These are phyloP conservation scores for Falcaria lacertinaria DNA, from an alignment of 2,888 invertebrate species.

Conservation along the genomic window DNA sequence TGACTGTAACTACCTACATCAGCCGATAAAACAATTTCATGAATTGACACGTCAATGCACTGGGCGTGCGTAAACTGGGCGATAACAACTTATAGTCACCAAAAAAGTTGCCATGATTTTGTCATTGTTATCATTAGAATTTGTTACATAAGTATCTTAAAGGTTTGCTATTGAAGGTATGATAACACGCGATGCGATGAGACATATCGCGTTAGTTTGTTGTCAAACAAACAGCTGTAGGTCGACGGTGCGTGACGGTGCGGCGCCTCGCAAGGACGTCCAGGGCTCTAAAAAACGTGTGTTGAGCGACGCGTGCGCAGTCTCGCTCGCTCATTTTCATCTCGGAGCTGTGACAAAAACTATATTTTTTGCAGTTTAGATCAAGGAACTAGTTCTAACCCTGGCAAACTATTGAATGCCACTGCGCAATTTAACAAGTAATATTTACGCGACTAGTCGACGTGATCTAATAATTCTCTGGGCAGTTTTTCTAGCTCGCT, in stretches of 20 bases:
- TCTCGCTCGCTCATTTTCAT: constrained; percentile 33
- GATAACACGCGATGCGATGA: constrained; percentile 31
- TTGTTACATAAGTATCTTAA: neutral
- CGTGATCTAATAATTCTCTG: neutral
- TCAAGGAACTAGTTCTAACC: constrained; percentile 27
- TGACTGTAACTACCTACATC: constrained; percentile 23
- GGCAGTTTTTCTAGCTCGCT: neutral
- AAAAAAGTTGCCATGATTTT: constrained; percentile 13
- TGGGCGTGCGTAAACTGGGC: constrained; percentile 22
- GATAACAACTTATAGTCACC: constrained; percentile 19
- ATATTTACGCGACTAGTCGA: neutral
- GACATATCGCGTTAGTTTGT: constrained; percentile 46
- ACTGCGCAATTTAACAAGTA: constrained; percentile 17
- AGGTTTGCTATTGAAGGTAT: constrained; percentile 8
- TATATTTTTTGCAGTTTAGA: constrained; percentile 24
- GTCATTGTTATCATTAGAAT: constrained; percentile 11
- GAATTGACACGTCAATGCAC: constrained; percentile 31
- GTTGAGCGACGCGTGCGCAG: constrained; percentile 26
- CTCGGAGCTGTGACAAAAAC: constrained; percentile 26
- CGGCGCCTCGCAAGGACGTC: constrained; percentile 58
- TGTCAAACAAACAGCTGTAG: constrained; percentile 64
- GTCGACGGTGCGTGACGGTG: constrained; percentile 50
- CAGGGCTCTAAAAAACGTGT: constrained; percentile 39
- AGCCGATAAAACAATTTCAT: constrained; percentile 35
- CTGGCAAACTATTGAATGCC: constrained; percentile 27